Percentiles rank a stretch among this genome's conserved stretches.
Conservation (phyloP, 2,797 vertebrate species). For the Chiloscyllium punctatum region DNA sequence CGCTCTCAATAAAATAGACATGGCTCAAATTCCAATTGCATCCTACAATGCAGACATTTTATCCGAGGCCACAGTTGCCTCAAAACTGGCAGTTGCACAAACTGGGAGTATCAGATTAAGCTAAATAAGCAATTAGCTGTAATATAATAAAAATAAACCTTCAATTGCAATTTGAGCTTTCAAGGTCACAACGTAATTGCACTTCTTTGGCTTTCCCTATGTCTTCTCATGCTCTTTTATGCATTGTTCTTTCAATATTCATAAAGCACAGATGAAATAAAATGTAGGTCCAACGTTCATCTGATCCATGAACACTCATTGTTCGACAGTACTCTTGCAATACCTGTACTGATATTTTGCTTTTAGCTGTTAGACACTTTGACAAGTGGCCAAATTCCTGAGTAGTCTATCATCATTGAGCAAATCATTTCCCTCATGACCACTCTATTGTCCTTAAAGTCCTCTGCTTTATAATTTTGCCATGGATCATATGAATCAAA, state of each 20-base stretch:
- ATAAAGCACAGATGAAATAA: neutral
- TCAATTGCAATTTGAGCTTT: constrained; percentile 64
- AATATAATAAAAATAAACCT: constrained; percentile 75
- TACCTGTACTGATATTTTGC: neutral
- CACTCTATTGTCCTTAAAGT: neutral
- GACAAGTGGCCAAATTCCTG: neutral
- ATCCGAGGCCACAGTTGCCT: constrained; percentile 59
- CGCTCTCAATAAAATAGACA: constrained; percentile 38
- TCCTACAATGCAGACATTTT: constrained; percentile 56
- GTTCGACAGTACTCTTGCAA: neutral
- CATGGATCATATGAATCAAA: neutral
- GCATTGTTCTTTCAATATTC: neutral
- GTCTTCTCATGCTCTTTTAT: neutral
- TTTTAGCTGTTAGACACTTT: neutral
- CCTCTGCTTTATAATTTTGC: neutral
- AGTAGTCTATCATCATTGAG: neutral
- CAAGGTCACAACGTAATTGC: constrained; percentile 64
- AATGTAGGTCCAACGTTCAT: neutral
- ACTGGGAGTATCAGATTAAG: constrained; percentile 76
- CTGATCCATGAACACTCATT: neutral
- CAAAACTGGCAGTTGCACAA: constrained; percentile 57
- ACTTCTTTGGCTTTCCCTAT: constrained; percentile 1
- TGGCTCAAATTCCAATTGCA: constrained; percentile 46
- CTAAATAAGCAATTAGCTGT: constrained; percentile 79
- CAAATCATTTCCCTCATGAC: neutral